Evolutionary conservation across 2,797 vertebrate genomes (phyloP).

Genomic region (Chloroceryle inda): DNA sequence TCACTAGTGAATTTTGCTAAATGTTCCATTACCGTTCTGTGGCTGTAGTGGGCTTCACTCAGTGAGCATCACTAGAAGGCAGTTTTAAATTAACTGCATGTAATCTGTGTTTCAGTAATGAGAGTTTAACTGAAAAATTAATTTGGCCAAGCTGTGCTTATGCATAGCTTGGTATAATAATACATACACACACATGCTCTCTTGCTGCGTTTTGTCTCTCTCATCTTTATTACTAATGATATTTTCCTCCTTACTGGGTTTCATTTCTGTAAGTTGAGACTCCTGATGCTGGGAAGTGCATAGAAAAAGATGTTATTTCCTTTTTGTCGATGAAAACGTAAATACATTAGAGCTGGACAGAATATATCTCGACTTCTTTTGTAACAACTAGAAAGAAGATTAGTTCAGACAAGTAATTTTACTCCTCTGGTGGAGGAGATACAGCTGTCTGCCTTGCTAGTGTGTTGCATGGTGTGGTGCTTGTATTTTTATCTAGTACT

Average conservation of each 20-base stretch:
- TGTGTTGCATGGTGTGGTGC: neutral
- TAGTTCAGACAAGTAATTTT: neutral
- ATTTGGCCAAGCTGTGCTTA: conserved; percentile 20
- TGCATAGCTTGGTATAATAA: neutral
- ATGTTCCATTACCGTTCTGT: neutral
- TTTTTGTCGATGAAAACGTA: neutral
- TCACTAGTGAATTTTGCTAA: neutral
- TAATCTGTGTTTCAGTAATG: neutral
- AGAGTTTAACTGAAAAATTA: conserved; percentile 4
- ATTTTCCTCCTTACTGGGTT: neutral
- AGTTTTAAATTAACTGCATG: conserved; percentile 22
- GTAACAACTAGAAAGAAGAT: neutral
- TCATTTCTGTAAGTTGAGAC: neutral
- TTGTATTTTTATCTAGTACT: neutral
- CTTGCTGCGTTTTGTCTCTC: fast-evolving
- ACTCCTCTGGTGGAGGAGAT: neutral
- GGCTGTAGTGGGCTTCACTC: neutral
- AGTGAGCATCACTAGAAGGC: neutral
- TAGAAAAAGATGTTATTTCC: neutral
- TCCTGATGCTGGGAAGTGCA: neutral
- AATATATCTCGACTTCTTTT: neutral
- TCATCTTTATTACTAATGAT: neutral
- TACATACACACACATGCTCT: fast-evolving
- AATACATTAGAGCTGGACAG: neutral
- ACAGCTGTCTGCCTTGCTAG: neutral